Base-by-base conservation (phyloP, 2,113 vertebrate species). In the Barbus barbus region DNA sequence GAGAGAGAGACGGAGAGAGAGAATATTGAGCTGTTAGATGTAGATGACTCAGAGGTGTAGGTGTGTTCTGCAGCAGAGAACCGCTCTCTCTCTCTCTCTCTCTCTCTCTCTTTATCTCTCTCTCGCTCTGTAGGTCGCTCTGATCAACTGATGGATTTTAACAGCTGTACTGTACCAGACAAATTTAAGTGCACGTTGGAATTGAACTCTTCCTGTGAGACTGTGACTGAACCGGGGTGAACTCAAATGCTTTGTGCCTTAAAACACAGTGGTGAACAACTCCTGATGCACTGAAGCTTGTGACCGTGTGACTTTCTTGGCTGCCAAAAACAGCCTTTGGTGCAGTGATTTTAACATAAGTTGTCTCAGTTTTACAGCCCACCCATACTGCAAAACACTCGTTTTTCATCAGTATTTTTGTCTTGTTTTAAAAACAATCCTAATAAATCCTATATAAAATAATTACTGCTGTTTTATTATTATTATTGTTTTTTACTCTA, bases 11-110 rank as follows among this genome's bases (percentile, higher is more conserved):
- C 14, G 38, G 36, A 67, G 46, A 83, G 24, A 31, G 53, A 76
- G 13, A 77, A 53, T 22, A 82, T 79, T 87, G 81, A 61, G 82
- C 81, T 84, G 81, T 83, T 86, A 87, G 86, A 53, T 83, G 76
- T 46, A 74, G 86, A 87, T 89, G 88, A 89, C 84, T 89, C 88
- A 89, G 88, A 87, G 78, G 88, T 89, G 88, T 89, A 89, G 86
- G 88, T 89, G 88, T 87, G 79, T 87, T 83, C 86, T 85, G 81
- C 81, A 86, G 76, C 72, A 77, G 65, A 83, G 81, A 85, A 78
- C 71, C 65, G 38, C 78, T 69, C 46, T 84, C 60, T 86, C 84
- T 67, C 60, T 78, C 71, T n/a, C n/a, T n/a, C n/a, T n/a, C n/a
- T n/a, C n/a, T n/a, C n/a, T n/a, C n/a, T n/a, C n/a, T 44, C 41